Base-by-base conservation (phyloP, 2,113 vertebrate genomes). In the Heteronetta atricapilla region DNA sequence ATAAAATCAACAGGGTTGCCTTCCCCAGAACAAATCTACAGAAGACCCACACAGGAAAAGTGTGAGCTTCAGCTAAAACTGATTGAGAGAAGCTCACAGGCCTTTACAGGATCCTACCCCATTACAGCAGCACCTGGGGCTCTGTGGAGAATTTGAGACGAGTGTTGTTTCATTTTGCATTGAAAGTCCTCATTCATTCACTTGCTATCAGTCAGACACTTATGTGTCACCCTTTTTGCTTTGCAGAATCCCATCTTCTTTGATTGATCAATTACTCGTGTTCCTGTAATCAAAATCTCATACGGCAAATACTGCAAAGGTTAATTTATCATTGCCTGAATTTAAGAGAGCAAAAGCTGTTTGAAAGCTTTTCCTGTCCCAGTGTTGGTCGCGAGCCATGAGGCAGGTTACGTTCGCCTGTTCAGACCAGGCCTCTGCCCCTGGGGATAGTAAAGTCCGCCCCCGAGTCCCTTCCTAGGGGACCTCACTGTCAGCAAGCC, bases 331-430 rank as follows among this genome's bases (percentile, higher is more conserved):
- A 33, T 34, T 56, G 38, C 5, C 29, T 86, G 82, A 33, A 31
- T 82, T 63, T 63, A 67, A 84, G 34, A 6, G 7, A 53, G 70
- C 63, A 63, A 69, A 36, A 50, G 13, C 4, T 59, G 52, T 44
- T 34, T 13, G 62, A 42, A 93, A 75, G 33, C 5, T 90, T 86
- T 83, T 53, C 60, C 42, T 46, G 20, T 26, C 23, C 36, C 44
- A 31, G 67, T 0, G 0, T 7, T 3, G 6, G 26, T 40, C 67
- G 44, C 2, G 15, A 26, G 73, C 59, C 7, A 3, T 26, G n/a
- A 62, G 50, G 76, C 59, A 92, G 80, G n/a, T 74, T 83, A 67
- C 15, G 26, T 55, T 89, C 31, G 16, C 13, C 22, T 8, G 2
- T 20, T 82, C 46, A 72, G 33, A 56, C 7, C 46, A 81, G 42